These are phyloP conservation scores for Merodon equestris DNA, from an alignment of 2,888 invertebrate genomes.

Conservation along the genomic window DNA sequence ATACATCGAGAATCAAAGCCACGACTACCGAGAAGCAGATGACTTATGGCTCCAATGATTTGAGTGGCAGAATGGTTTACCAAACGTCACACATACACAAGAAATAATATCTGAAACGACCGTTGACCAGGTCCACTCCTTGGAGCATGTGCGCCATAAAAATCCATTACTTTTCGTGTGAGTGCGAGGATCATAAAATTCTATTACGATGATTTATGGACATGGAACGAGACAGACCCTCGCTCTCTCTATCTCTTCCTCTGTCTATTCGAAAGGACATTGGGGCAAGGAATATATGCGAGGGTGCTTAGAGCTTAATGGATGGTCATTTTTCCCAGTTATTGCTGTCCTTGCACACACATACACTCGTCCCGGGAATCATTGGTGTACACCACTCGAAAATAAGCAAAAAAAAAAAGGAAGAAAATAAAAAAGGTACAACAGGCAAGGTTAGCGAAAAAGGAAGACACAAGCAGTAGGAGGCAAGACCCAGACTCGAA, in stretches of 20 bases:
- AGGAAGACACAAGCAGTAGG: constrained; percentile 8
- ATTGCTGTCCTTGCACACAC: constrained; percentile 64
- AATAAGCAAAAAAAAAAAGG: constrained; percentile 1
- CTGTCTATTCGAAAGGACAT: constrained; percentile 26
- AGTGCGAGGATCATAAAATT: constrained; percentile 69
- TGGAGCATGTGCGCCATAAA: constrained; percentile 67
- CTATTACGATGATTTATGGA: constrained; percentile 69
- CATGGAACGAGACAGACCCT: constrained; percentile 62
- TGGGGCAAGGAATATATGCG: constrained; percentile 49
- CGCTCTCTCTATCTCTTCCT: not conserved
- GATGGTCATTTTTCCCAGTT: constrained; percentile 67
- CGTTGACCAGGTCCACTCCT: constrained; percentile 53
- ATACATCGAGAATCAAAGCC: constrained; percentile 44
- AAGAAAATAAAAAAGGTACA: constrained; percentile 54
- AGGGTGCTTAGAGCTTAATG: constrained; percentile 68
- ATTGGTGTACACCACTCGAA: too few species aligned
- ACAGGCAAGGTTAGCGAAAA: too few species aligned
- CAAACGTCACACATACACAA: constrained; percentile 48
- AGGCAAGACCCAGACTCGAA: constrained; percentile 36
- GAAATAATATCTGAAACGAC: constrained; percentile 24
- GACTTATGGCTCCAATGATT: constrained; percentile 50
- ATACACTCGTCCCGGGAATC: too few species aligned
- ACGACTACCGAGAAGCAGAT: constrained; percentile 44
- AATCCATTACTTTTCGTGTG: constrained; percentile 67
- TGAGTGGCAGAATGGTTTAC: constrained; percentile 5